phyloP scores from a whole-genome alignment of 2,797 vertebrate species.

The Mormyrops boulengeri region DNA sequence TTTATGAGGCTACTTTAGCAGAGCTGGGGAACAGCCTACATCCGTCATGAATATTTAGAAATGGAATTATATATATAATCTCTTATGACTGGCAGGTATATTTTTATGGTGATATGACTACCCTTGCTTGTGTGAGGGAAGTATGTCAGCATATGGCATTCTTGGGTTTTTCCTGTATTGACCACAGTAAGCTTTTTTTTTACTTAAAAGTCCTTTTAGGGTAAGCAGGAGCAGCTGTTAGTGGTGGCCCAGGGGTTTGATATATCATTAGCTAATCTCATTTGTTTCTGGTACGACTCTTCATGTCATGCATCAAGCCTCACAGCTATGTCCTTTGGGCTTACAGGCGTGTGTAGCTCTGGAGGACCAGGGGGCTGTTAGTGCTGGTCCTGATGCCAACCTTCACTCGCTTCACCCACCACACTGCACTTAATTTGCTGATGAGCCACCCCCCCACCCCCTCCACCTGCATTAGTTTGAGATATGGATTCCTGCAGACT shows the following conservation, averaged over 20 bases:
- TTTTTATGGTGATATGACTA: not conserved
- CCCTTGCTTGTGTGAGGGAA: not conserved
- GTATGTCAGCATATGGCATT: not conserved
- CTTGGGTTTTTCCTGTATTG: not conserved
- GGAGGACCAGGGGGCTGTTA: not conserved
- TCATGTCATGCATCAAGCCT: not conserved
- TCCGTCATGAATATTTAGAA: not conserved
- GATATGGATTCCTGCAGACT: conserved; percentile 30
- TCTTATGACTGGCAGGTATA: not conserved
- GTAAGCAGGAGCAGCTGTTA: not conserved
- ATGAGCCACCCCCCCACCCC: not conserved
- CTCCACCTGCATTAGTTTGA: conserved; percentile 11
- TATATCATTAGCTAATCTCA: not conserved
- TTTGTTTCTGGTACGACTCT: not conserved
- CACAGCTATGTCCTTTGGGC: conserved; percentile 24
- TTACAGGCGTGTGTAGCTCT: conserved; percentile 38
- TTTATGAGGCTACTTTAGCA: not conserved
- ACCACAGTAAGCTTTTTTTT: not conserved
- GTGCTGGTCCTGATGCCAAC: not conserved
- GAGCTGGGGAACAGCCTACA: not conserved
- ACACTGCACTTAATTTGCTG: not conserved
- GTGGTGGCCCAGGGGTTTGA: not conserved
- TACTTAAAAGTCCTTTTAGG: not conserved
- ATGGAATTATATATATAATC: not conserved
- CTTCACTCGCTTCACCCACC: not conserved